Evolutionary conservation across 2,888 invertebrate genomes (phyloP).

Genomic region (Hetaerina titia): DNA sequence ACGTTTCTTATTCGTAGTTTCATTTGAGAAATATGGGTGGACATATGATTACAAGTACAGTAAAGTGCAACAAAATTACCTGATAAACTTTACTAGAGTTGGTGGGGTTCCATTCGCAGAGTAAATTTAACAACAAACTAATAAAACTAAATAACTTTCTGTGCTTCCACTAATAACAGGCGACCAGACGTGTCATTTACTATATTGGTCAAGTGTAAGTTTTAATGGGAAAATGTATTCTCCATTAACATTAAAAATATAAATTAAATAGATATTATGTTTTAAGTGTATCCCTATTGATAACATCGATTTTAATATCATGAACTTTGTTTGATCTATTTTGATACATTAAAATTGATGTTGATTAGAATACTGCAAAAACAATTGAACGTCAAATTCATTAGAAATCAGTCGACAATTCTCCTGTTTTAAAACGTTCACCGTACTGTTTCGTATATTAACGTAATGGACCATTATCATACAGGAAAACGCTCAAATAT

Average conservation of each 20-base stretch:
- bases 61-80: not conserved
- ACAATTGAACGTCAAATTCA: too few relatives aligned
- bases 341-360: too few relatives aligned
- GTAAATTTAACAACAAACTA: not conserved
- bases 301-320: too few relatives aligned
- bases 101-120: not conserved
- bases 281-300: too few relatives aligned
- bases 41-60: too few relatives aligned
- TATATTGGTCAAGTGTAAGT: not conserved
- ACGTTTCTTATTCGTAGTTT: not conserved
- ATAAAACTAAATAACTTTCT: not conserved
- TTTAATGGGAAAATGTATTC: not conserved
- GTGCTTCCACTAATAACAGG: not conserved
- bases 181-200: conserved; percentile 58
- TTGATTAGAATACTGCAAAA: too few relatives aligned
- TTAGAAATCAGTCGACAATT: too few relatives aligned
- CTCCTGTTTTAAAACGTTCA: too few relatives aligned
- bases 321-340: too few relatives aligned
- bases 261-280: not conserved
- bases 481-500: too few relatives aligned
- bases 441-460: too few relatives aligned
- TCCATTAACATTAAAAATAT: not conserved
- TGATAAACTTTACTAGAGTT: not conserved
- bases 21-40: not conserved
- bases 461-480: too few relatives aligned